phyloP scores from a whole-genome alignment of 92 coral and sea anemone species.

The Heliopora coerulea region DNA sequence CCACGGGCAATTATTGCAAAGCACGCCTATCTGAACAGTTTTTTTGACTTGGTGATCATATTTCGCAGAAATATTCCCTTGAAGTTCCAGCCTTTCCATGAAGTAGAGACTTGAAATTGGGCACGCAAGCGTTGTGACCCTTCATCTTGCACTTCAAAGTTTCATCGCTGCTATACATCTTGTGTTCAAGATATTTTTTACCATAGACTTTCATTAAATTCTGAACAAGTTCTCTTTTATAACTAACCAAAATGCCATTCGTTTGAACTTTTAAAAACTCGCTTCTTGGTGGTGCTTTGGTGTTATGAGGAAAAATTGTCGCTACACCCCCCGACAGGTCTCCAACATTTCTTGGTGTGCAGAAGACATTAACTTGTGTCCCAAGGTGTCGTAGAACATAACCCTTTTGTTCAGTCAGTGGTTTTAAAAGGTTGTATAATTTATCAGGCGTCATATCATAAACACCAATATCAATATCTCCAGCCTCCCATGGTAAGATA shows the following conservation, averaged over 20 bases:
- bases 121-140: constrained; percentile 61
- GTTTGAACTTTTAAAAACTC: constrained; percentile 40
- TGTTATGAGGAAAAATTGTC: constrained; percentile 4
- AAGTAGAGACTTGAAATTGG: constrained; percentile 34
- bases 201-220: constrained; percentile 21
- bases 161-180: constrained; percentile 27
- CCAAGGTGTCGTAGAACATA: constrained; percentile 4
- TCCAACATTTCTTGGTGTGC: constrained; percentile 38
- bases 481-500: constrained; percentile 68
- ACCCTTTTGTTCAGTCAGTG: constrained; percentile 15
- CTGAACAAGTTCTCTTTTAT: constrained; percentile 21
- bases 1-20: too few relatives aligned
- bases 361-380: constrained; percentile 33
- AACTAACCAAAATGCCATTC: constrained; percentile 43
- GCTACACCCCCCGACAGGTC: constrained; percentile 29
- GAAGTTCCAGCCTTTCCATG: constrained; percentile 42
- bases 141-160: constrained; percentile 23
- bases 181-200: constrained; percentile 42
- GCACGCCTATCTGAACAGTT: too few relatives aligned
- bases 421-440: constrained; percentile 4
- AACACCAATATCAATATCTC: constrained; percentile 51
- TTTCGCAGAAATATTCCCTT: constrained; percentile 43
- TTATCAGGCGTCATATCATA: constrained; percentile 13
- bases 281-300: constrained; percentile 12
- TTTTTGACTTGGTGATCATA: not conserved